These are phyloP conservation scores for Acromyrmex heyeri DNA, from an alignment of 1,140 invertebrate genomes.

Conservation along the genomic window DNA sequence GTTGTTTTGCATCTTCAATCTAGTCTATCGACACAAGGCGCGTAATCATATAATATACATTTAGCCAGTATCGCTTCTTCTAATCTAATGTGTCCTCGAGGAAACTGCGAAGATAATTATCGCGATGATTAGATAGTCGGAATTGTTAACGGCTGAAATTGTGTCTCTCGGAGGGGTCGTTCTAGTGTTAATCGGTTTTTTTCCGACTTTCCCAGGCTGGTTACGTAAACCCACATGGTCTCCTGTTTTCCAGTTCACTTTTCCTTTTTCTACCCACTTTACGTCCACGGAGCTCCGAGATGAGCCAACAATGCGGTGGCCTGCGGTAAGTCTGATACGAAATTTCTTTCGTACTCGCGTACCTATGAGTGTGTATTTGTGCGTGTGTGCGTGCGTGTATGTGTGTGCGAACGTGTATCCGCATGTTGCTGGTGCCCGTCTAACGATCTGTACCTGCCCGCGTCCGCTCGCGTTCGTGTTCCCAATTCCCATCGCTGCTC, in stretches of 20 bases:
- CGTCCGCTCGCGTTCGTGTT: conserved; percentile 40
- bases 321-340: conserved; percentile 50
- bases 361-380: not conserved
- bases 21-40: not conserved
- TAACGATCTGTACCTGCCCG: conserved; percentile 63
- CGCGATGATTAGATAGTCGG: not conserved
- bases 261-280: not conserved
- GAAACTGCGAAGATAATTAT: conserved; percentile 8
- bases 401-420: not conserved
- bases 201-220: not conserved
- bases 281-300: conserved; percentile 61
- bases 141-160: not conserved
- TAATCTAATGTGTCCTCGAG: not conserved
- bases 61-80: conserved; percentile 14
- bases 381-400: too few relatives aligned
- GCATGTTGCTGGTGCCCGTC: conserved; percentile 40
- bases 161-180: not conserved
- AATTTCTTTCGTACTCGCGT: conserved; percentile 50
- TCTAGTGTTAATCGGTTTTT: conserved; percentile 36
- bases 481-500: not conserved
- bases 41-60: not conserved
- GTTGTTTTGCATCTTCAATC: conserved; percentile 4
- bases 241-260: not conserved
- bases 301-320: conserved; percentile 55
- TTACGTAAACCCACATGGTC: not conserved